phyloP scores from a whole-genome alignment of 2,888 invertebrate species.

The Alviniconcha strummeri region DNA sequence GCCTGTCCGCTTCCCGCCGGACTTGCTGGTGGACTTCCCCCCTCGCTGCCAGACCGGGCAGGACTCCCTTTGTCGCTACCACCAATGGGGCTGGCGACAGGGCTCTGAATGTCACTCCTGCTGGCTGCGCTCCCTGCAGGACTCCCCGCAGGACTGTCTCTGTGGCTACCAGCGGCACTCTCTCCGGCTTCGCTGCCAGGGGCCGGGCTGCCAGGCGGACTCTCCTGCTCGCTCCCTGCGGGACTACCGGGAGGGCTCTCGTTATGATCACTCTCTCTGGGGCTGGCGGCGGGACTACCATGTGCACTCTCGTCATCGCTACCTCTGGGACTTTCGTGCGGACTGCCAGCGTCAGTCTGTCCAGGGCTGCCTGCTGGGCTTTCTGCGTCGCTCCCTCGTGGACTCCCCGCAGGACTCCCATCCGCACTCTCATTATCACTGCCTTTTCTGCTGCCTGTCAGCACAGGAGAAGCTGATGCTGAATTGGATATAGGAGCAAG shows the following conservation, averaged over 20 bases:
- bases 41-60: slow-evolving; percentile 24
- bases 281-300: slow-evolving; percentile 23
- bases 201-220: slow-evolving; percentile 27
- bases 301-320: slow-evolving; percentile 18
- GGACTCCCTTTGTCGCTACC: slow-evolving; percentile 32
- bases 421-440: slow-evolving; percentile 4
- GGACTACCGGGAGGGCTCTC: slow-evolving; percentile 39
- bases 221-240: slow-evolving; percentile 36
- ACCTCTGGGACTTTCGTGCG: slow-evolving; percentile 11
- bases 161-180: slow-evolving; percentile 36
- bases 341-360: too few species aligned
- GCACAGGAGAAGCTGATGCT: too few species aligned
- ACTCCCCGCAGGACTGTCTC: slow-evolving; percentile 39
- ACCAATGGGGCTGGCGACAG: slow-evolving; percentile 31
- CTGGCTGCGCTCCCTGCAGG: slow-evolving; percentile 37
- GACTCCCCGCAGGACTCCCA: slow-evolving; percentile 20
- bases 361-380: slow-evolving; percentile 18
- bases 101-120: slow-evolving; percentile 33
- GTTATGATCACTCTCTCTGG: neutral
- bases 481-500: too few species aligned
- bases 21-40: slow-evolving; percentile 30
- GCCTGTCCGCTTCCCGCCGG: slow-evolving; percentile 32
- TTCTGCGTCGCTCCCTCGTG: neutral
- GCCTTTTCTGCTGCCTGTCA: neutral
- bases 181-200: slow-evolving; percentile 37